Percentiles rank a stretch among this genome's conserved stretches.
These are phyloP conservation scores for Phaethon lepturus DNA, from an alignment of 2,113 vertebrate species.

Conservation along the genomic window DNA sequence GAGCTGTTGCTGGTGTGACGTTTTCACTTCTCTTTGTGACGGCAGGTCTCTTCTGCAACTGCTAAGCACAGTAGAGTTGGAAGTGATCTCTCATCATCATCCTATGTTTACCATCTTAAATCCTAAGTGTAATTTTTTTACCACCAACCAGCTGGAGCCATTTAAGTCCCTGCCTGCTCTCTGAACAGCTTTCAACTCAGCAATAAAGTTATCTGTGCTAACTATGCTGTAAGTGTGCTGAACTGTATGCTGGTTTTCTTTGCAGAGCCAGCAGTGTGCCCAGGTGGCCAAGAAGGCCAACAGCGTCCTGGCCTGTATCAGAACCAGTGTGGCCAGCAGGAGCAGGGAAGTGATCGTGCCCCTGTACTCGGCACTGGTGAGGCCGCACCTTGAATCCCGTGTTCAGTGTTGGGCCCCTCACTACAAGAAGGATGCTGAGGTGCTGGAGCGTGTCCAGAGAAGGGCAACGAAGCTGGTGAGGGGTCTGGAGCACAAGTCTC, in stretches of 20 bases:
- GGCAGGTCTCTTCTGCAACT: background rate
- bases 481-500: too few relatives aligned
- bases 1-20: background rate
- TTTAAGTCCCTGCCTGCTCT: background rate
- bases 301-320: too few relatives aligned
- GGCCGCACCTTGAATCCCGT: too few relatives aligned
- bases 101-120: background rate
- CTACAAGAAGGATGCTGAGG: too few relatives aligned
- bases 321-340: too few relatives aligned
- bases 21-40: background rate
- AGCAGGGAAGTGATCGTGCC: too few relatives aligned
- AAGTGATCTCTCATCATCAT: background rate
- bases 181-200: background rate
- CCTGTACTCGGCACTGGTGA: too few relatives aligned
- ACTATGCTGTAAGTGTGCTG: background rate
- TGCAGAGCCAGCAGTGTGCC: background rate
- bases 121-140: background rate
- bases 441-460: too few relatives aligned
- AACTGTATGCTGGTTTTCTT: background rate
- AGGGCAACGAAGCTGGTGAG: too few relatives aligned
- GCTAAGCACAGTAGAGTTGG: background rate
- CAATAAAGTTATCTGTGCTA: background rate
- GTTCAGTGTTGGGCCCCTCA: too few relatives aligned
- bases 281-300: too few relatives aligned
- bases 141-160: background rate